Conservation (phyloP, 2,797 vertebrate species). For the Rhynchonycteris naso region DNA sequence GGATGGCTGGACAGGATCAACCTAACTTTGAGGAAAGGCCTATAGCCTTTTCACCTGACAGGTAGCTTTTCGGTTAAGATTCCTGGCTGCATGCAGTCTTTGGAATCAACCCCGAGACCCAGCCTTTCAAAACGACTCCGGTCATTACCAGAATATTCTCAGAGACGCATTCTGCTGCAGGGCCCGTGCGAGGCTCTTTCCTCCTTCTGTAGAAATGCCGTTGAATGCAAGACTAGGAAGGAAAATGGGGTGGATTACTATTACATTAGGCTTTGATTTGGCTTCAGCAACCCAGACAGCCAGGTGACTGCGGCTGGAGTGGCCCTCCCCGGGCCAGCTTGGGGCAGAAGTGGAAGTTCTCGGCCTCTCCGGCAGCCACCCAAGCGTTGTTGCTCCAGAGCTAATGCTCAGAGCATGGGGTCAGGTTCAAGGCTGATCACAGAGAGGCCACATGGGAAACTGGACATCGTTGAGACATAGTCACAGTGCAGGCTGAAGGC, state of each 20-base stretch:
- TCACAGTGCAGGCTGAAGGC: neutral
- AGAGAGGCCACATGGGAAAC: neutral
- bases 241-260: slow-evolving; percentile 38
- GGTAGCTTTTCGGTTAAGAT: neutral
- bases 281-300: neutral
- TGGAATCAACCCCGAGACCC: neutral
- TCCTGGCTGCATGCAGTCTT: neutral
- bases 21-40: neutral
- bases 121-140: neutral
- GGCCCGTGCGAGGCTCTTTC: slow-evolving; percentile 90
- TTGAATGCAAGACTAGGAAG: slow-evolving; percentile 92
- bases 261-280: neutral
- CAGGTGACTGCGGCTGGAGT: neutral
- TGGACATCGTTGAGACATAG: neutral
- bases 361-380: fast-evolving
- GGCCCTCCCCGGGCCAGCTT: neutral
- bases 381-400: neutral
- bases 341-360: neutral
- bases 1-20: neutral
- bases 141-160: slow-evolving; percentile 93
- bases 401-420: neutral
- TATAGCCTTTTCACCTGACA: neutral
- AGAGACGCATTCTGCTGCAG: slow-evolving; percentile 90
- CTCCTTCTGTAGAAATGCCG: slow-evolving; percentile 92
- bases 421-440: neutral